Percentiles rank a stretch among this genome's conserved stretches.
Evolutionary conservation across 2,888 invertebrate genomes (phyloP).

Genomic region (Liopterus haemorrhoidalis): DNA sequence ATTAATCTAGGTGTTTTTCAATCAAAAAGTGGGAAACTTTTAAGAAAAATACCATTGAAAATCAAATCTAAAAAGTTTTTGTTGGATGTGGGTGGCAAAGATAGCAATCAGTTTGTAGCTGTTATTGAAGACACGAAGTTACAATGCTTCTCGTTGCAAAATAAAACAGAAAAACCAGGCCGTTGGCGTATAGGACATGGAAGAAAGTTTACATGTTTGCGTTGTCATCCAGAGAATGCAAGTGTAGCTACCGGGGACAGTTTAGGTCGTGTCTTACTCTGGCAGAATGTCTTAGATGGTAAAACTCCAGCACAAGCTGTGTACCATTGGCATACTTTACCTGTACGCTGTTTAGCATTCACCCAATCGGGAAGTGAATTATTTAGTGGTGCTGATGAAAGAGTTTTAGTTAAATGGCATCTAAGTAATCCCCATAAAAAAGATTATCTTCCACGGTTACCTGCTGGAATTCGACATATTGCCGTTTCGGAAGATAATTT

Average conservation of each 20-base stretch:
- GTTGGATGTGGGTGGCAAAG: slow-evolving; percentile 36
- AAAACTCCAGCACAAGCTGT: slow-evolving; percentile 43
- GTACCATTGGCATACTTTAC: slow-evolving; percentile 73
- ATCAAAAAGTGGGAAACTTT: too few relatives aligned
- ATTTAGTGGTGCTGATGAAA: slow-evolving; percentile 72
- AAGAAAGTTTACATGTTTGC: slow-evolving; percentile 55
- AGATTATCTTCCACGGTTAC: slow-evolving; percentile 63
- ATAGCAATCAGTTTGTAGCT: slow-evolving; percentile 36
- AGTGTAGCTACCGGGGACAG: slow-evolving; percentile 64
- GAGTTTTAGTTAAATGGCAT: slow-evolving; percentile 72
- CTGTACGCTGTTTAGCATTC: slow-evolving; percentile 61
- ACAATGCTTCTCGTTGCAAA: not conserved
- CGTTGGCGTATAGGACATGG: slow-evolving; percentile 7
- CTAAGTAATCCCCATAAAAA: slow-evolving; percentile 48
- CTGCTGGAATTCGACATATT: slow-evolving; percentile 60
- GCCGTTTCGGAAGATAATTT: slow-evolving; percentile 56
- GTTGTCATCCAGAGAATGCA: slow-evolving; percentile 60
- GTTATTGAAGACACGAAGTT: slow-evolving; percentile 21
- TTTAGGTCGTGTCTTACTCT: slow-evolving; percentile 58
- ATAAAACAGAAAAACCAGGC: slow-evolving; percentile 4
- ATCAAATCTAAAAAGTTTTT: too few relatives aligned
- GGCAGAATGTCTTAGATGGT: slow-evolving; percentile 49
- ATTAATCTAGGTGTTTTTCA: slow-evolving; percentile 30
- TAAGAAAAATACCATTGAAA: too few relatives aligned
- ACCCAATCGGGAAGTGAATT: slow-evolving; percentile 59